Base-by-base conservation (phyloP, 2,888 invertebrate genomes). In the Perithous albicinctus region DNA sequence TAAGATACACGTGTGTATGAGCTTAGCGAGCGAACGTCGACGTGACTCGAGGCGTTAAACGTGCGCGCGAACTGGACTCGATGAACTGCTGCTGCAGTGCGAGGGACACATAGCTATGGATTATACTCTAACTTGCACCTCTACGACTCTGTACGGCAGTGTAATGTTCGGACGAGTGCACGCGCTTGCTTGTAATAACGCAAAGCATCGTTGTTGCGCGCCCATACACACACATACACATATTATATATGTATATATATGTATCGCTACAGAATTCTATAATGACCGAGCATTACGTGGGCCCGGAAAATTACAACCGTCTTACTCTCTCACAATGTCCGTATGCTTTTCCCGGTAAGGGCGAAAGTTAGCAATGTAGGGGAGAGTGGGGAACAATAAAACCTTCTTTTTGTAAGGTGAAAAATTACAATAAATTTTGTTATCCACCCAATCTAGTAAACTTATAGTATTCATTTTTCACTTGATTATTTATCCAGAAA, bases 11-110 rank as follows among this genome's bases (percentile, higher is more conserved):
- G 26, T 64, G 20, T 54, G 41, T 41, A 56, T 75, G 38, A 67
- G 51, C 46, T 64, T 70, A 78, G 66, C 64, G 48, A 59, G 75
- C 69, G 59, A 54, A 20, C 59, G 70, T 69, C 69, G 82, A 82
- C 78, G 82, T 82, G 82, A 82, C 82, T 82, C 82, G 78, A 78
- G 78, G 82, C 82, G 82, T 78, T 82, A 82, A 78, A 56, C 72
- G 72, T 38, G 41, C 70, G 54, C 41, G 70, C 41, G 29, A 72
- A 82, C 82, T 75, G 78, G 82, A 82, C 82, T 75, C 82, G 75
- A 82, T 82, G 82, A 78, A 82, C 74, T 66, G 76, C 73, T 38
- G 72, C 54, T 38, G 69, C 61, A 23, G 32, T 35, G 67, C 73
- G 73, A 74, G 59, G 46, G 74, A 78, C 35, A 61, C 48, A 72